phyloP scores from a whole-genome alignment of 2,113 vertebrate species.

The Nothoprocta perdicaria region DNA sequence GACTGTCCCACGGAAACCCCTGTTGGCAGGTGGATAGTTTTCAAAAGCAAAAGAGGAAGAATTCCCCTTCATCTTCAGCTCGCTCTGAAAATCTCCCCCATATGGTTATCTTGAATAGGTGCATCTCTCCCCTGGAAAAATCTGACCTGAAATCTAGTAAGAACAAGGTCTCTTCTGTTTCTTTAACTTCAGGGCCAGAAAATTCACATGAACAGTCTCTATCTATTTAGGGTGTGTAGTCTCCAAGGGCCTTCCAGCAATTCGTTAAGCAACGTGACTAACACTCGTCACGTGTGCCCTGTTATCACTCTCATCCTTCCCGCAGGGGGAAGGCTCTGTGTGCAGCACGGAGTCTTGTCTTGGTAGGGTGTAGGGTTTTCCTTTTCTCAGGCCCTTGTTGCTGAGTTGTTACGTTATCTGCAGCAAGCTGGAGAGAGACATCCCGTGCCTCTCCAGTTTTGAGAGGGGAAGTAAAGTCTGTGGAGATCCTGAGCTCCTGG shows the following conservation, averaged over 20 bases:
- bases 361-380: not conserved
- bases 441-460: not conserved
- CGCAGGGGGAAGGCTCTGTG: not conserved
- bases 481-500: not conserved
- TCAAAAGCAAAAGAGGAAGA: not conserved
- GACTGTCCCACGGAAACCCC: not conserved
- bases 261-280: constrained; percentile 11
- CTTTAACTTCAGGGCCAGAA: constrained; percentile 41
- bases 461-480: not conserved
- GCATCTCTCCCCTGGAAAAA: constrained; percentile 13
- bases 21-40: not conserved
- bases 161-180: not conserved
- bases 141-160: constrained; percentile 21
- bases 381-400: not conserved
- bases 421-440: not conserved
- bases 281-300: not conserved
- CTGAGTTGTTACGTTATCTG: not conserved
- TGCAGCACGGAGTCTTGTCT: not conserved
- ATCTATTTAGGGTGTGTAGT: not conserved
- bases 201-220: not conserved
- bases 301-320: not conserved
- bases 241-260: not conserved
- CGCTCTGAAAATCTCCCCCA: not conserved
- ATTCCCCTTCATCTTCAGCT: not conserved
- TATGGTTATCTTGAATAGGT: not conserved